Base-by-base conservation (phyloP, 2,113 vertebrate genomes). In the Centrocercus urophasianus region DNA sequence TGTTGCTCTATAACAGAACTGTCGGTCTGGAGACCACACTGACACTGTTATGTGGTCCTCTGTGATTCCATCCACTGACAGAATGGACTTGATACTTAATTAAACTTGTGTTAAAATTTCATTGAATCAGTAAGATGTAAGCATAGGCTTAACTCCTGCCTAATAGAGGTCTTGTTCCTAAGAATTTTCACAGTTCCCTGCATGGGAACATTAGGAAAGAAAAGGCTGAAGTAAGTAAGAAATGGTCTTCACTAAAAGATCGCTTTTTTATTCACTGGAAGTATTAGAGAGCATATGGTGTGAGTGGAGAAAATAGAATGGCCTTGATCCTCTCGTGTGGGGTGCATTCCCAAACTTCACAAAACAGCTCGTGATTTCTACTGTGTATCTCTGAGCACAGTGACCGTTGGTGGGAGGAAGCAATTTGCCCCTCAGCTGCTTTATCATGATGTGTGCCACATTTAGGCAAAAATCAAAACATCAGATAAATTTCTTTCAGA, bases 11-110 rank as follows among this genome's bases (percentile, higher is more conserved):
- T 1, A 69, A 32, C 18, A 48, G 43, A 14, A 18, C 27, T 90
- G 27, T 83, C 18, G n/a, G 22, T 28, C 40, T 63, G 28, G 15
- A 82, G 30, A 10, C 34, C 0, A 0, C 11, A 1, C 20, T 19
- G 10, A 50, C 38, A 27, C 45, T 77, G 54, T 43, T 71, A 5
- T 27, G n/a, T 72, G 54, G 6, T 66, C 42, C 32, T 81, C 57
- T 75, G 12, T 59, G 65, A 34, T 11, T 66, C 32, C 38, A 30
- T 42, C 38, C 43, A 8, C 65, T 48, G 32, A 22, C 43, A 84
- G 38, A 76, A 67, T 2, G 36, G 6, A 28, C 27, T 28, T 64
- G 47, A 36, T 38, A 19, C 45, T 50, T 70, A 71, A 13, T 71
- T 38, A 38, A 38, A 36, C n/a, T 13, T 38, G 24, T 28, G 16